Conservation (phyloP, 1,140 invertebrate genomes). For the Hermetia illucens region DNA sequence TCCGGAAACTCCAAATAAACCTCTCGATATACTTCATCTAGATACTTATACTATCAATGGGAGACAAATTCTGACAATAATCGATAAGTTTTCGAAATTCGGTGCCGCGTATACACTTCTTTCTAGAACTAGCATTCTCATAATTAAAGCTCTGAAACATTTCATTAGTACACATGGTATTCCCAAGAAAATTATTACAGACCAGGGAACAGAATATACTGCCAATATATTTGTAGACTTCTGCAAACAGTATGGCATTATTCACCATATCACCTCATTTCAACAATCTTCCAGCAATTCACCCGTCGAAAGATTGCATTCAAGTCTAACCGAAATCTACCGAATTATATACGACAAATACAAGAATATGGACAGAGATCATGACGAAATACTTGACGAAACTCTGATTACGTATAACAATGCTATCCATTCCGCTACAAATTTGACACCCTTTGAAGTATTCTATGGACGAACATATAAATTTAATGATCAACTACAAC, state of each 20-base stretch:
- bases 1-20: conserved; percentile 11
- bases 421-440: conserved; percentile 7
- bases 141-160: conserved; percentile 10
- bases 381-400: conserved; percentile 8
- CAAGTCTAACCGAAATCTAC: conserved; percentile 10
- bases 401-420: conserved; percentile 10
- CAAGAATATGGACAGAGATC: conserved; percentile 6
- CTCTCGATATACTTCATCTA: conserved; percentile 16
- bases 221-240: conserved; percentile 8
- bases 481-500: too few species aligned
- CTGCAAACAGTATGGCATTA: conserved; percentile 6
- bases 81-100: conserved; percentile 16
- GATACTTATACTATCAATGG: conserved; percentile 11
- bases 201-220: conserved; percentile 9
- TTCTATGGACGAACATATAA: conserved; percentile 6
- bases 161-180: conserved; percentile 9
- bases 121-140: conserved; percentile 3
- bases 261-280: conserved; percentile 6
- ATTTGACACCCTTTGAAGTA: conserved; percentile 8
- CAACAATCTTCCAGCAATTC: conserved; percentile 9
- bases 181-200: conserved; percentile 7
- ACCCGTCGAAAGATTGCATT: conserved; percentile 9
- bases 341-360: conserved; percentile 3
- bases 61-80: conserved; percentile 12
- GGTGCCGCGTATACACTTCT: conserved; percentile 12